phyloP scores from a whole-genome alignment of 1,140 invertebrate genomes.

The Nomia melanderi region DNA sequence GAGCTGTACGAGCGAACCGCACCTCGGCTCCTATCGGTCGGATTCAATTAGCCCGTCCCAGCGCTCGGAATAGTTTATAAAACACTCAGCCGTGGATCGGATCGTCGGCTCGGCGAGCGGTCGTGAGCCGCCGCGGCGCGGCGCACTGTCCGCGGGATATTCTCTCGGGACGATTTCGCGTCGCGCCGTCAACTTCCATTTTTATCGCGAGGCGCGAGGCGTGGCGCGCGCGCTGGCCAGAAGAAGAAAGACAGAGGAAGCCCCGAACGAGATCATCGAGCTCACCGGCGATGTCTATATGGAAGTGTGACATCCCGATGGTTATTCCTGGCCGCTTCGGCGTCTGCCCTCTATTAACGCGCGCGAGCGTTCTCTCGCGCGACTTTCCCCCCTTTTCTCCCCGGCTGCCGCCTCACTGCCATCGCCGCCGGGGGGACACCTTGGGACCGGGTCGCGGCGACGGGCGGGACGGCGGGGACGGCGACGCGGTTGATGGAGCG shows the following conservation, averaged over 20 bases:
- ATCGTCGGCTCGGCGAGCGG: too few relatives aligned
- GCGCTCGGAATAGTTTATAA: too few relatives aligned
- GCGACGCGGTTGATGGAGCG: constrained; percentile 43
- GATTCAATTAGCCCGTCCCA: too few relatives aligned
- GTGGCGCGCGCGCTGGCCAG: not conserved
- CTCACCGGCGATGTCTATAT: constrained; percentile 72
- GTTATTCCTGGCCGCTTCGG: constrained; percentile 77
- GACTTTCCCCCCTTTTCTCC: constrained; percentile 56
- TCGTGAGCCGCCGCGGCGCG: too few relatives aligned
- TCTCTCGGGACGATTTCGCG: not conserved
- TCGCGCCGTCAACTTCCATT: not conserved
- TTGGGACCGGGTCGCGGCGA: constrained; percentile 55
- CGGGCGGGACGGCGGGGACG: constrained; percentile 23
- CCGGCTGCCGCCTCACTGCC: constrained; percentile 17
- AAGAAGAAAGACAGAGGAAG: constrained; percentile 9
- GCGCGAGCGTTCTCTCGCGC: constrained; percentile 50
- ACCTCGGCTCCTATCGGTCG: too few relatives aligned
- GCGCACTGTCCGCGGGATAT: not conserved
- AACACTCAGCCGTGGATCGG: too few relatives aligned
- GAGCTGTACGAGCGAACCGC: too few relatives aligned
- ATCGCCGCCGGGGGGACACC: constrained; percentile 48
- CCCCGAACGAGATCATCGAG: constrained; percentile 63
- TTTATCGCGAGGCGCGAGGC: not conserved
- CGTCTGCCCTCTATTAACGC: constrained; percentile 75
- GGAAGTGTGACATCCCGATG: constrained; percentile 80